Evolutionary conservation across 2,888 invertebrate species (phyloP).

Genomic region (Leptura quadrifasciata): DNA sequence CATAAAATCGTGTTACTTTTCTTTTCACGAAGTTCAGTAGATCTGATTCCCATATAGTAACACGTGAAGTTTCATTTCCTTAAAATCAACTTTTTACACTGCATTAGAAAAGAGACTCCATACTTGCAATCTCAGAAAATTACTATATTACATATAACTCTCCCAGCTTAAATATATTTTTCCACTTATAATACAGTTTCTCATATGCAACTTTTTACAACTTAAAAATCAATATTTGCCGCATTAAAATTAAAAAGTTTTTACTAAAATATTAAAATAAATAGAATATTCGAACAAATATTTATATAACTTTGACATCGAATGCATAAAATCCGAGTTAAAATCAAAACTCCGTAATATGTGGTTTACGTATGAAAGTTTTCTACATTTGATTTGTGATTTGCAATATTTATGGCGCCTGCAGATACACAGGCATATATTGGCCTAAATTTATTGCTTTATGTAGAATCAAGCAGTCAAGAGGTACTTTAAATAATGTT

Average conservation of each 20-base stretch:
- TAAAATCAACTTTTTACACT: no score
- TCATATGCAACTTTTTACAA: no score
- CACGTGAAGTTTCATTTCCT: no score
- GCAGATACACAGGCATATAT: background rate
- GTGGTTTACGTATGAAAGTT: background rate
- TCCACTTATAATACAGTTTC: no score
- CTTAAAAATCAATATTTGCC: background rate
- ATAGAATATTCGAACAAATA: background rate
- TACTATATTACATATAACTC: no score
- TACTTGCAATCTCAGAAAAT: no score
- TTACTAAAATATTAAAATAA: background rate
- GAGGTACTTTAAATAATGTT: background rate
- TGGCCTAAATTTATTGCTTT: background rate
- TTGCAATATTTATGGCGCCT: background rate
- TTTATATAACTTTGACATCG: background rate
- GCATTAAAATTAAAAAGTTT: background rate
- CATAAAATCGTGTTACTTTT: no score
- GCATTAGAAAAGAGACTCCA: no score
- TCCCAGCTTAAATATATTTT: no score
- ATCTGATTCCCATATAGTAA: no score
- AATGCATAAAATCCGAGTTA: background rate
- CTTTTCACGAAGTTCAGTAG: no score
- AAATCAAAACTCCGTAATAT: background rate
- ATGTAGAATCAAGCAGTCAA: background rate
- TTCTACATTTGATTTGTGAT: background rate